These are phyloP conservation scores for Monopterus albus DNA, from an alignment of 2,113 vertebrate species.

Conservation along the genomic window DNA sequence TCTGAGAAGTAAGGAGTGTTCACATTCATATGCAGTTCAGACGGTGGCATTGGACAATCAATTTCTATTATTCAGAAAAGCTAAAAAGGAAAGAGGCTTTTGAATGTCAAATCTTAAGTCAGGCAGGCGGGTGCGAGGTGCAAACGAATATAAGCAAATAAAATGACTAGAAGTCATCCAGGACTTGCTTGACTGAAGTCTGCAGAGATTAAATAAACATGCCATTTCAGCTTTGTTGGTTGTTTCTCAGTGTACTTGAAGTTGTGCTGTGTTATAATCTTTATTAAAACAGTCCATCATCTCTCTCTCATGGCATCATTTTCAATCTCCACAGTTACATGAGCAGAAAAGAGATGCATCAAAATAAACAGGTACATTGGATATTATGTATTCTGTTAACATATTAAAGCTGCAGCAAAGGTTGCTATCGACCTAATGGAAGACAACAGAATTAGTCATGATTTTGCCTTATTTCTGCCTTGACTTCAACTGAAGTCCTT, in stretches of 20 bases:
- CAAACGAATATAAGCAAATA: slow-evolving; percentile 41
- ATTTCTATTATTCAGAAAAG: slow-evolving; percentile 76
- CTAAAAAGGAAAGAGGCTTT: slow-evolving; percentile 58
- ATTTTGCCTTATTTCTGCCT: slow-evolving; percentile 46
- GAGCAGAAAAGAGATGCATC: slow-evolving; percentile 24
- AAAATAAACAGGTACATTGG: slow-evolving; percentile 23
- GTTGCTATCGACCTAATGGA: slow-evolving; percentile 38
- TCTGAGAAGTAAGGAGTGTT: slow-evolving; percentile 34
- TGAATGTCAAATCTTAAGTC: slow-evolving; percentile 68
- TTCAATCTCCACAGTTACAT: slow-evolving; percentile 38
- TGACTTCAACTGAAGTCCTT: slow-evolving; percentile 54
- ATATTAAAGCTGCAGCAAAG: slow-evolving; percentile 44
- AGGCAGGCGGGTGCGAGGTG: slow-evolving; percentile 30
- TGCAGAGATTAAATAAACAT: slow-evolving; percentile 61
- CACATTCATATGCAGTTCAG: slow-evolving; percentile 31
- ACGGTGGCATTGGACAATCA: slow-evolving; percentile 36
- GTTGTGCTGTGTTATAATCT: slow-evolving; percentile 47
- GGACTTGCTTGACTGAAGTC: slow-evolving; percentile 37
- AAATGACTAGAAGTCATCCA: slow-evolving; percentile 33
- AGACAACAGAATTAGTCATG: slow-evolving; percentile 63
- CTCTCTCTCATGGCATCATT: slow-evolving; percentile 44
- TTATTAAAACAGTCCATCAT: slow-evolving; percentile 73
- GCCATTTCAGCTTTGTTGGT: slow-evolving; percentile 54
- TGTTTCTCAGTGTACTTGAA: slow-evolving; percentile 41
- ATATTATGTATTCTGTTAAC: slow-evolving; percentile 55